Evolutionary conservation across 2,888 invertebrate species (phyloP).

Genomic region (Caenorhabditis virilis): DNA sequence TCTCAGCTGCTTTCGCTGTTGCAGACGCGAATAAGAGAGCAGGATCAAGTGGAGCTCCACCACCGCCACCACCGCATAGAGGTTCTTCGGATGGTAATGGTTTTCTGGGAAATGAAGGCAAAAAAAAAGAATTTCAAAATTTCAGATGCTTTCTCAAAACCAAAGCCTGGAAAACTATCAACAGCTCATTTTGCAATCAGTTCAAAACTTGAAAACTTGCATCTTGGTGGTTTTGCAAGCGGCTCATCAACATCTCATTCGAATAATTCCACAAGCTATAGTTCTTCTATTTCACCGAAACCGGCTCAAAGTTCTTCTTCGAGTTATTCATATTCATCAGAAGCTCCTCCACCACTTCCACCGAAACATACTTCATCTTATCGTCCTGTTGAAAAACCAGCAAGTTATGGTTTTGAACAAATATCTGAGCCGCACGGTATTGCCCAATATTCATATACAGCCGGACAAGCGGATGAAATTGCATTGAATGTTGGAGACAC

Average conservation of each 20-base stretch:
- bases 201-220: slow-evolving; percentile 30
- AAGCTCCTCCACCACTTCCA: too few relatives aligned
- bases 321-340: background rate
- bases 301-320: background rate
- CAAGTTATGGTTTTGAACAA: background rate
- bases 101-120: background rate
- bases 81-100: background rate
- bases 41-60: slow-evolving; percentile 15
- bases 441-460: slow-evolving; percentile 54
- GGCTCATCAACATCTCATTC: slow-evolving; percentile 7
- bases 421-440: slow-evolving; percentile 38
- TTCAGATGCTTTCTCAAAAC: background rate
- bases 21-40: slow-evolving; percentile 22
- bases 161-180: slow-evolving; percentile 14
- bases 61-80: slow-evolving; percentile 14
- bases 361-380: too few relatives aligned
- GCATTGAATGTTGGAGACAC: slow-evolving; percentile 51
- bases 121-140: too few relatives aligned
- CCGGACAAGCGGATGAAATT: slow-evolving; percentile 57
- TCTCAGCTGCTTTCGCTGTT: slow-evolving; percentile 29
- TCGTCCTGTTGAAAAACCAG: too few relatives aligned
- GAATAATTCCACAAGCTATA: too few relatives aligned
- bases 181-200: slow-evolving; percentile 22
- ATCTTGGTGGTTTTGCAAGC: slow-evolving; percentile 19
- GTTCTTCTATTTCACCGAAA: background rate